A percentile compares a stretch with the other conserved stretches of the same genome.
phyloP scores from a whole-genome alignment of 2,113 vertebrate species.

The Propithecus coquereli region DNA sequence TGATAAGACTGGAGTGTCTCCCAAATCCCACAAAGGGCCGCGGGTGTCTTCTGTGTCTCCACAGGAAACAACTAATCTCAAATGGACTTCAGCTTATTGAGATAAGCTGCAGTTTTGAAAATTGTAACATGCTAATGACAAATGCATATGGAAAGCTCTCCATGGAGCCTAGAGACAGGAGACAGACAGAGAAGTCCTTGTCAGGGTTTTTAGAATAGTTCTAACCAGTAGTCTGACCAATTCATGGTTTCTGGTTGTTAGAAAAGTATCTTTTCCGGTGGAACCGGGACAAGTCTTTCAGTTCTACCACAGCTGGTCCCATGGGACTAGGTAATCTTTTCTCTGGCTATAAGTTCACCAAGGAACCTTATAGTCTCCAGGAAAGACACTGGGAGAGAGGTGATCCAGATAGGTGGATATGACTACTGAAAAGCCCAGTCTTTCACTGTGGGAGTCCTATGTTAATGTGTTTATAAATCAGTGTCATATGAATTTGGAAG shows the following conservation, averaged over 20 bases:
- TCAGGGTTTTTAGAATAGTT: not conserved
- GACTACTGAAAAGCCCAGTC: not conserved
- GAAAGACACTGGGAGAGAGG: not conserved
- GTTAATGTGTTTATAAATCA: not conserved
- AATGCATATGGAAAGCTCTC: slow-evolving; percentile 25
- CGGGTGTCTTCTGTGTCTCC: not conserved
- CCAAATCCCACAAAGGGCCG: not conserved
- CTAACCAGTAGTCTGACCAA: not conserved
- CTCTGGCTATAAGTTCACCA: not conserved
- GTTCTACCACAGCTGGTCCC: not conserved
- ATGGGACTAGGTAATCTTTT: not conserved
- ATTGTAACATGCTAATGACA: not conserved
- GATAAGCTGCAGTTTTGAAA: not conserved
- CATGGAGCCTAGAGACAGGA: not conserved
- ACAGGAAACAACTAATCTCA: not conserved
- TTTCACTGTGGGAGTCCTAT: not conserved
- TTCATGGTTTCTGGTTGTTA: not conserved
- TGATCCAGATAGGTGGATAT: not conserved
- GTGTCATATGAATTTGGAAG: not conserved
- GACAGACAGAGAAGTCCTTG: not conserved
- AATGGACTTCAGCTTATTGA: not conserved
- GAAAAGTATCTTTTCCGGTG: not conserved
- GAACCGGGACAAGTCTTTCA: not conserved
- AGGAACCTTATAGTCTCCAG: not conserved
- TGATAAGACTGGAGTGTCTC: not conserved